These are phyloP conservation scores for Drosophila aff. DNA, from an alignment of 1,140 invertebrate genomes.

Conservation along the genomic window DNA sequence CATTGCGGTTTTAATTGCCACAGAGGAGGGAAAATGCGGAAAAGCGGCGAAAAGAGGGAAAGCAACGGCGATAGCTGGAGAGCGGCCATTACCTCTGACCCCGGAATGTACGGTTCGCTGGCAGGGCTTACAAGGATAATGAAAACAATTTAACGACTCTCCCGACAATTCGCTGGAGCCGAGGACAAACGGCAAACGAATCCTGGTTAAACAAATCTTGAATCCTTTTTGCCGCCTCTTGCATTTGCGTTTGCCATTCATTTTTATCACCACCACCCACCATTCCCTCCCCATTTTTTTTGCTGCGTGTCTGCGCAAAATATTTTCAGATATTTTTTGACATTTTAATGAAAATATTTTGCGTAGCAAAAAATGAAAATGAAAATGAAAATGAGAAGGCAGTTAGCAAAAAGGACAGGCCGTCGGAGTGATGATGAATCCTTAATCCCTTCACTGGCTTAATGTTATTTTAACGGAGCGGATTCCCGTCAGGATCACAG, in stretches of 20 bases:
- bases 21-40: not conserved
- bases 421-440: slow-evolving; percentile 65
- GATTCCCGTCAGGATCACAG: slow-evolving; percentile 48
- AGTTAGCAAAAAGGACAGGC: slow-evolving; percentile 39
- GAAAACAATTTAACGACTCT: slow-evolving; percentile 83
- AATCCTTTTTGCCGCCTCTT: slow-evolving; percentile 67
- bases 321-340: slow-evolving; percentile 80
- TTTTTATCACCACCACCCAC: slow-evolving; percentile 9
- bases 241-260: slow-evolving; percentile 41
- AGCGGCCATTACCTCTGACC: slow-evolving; percentile 44
- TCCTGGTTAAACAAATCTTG: slow-evolving; percentile 74
- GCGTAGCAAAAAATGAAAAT: slow-evolving; percentile 49
- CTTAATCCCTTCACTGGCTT: slow-evolving; percentile 62
- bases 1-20: slow-evolving; percentile 82
- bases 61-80: not conserved
- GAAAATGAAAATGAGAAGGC: slow-evolving; percentile 25
- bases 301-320: slow-evolving; percentile 76
- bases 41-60: not conserved
- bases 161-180: slow-evolving; percentile 65
- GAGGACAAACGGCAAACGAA: slow-evolving; percentile 38
- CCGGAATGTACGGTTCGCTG: slow-evolving; percentile 22
- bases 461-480: slow-evolving; percentile 81
- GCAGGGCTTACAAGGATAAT: slow-evolving; percentile 79
- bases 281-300: not conserved
- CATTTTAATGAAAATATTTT: slow-evolving; percentile 81